Evolutionary conservation across 2,113 vertebrate species (phyloP).

Genomic region (Arizona elegans): DNA sequence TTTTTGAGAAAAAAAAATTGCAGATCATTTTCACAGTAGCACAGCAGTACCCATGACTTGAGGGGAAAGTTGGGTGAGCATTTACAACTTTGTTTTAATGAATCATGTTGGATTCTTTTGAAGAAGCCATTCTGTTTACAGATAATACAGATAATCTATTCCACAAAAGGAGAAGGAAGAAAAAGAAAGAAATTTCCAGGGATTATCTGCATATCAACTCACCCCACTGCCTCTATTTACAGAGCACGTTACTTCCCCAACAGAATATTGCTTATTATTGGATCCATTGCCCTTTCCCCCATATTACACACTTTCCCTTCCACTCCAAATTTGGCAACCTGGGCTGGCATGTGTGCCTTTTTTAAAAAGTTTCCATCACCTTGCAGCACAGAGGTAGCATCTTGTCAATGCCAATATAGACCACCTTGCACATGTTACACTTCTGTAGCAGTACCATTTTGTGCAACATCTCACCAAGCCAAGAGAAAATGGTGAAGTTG

Average conservation of each 20-base stretch:
- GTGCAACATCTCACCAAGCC: neutral
- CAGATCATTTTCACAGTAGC: neutral
- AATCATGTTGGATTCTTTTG: neutral
- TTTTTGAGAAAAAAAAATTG: neutral
- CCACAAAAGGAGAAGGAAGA: neutral
- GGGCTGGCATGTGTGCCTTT: neutral
- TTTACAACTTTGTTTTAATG: neutral
- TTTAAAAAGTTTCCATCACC: neutral
- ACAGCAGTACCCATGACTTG: neutral
- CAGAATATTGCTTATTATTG: neutral
- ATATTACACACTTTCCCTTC: neutral
- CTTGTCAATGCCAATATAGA: neutral
- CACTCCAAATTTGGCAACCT: neutral
- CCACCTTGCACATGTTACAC: neutral
- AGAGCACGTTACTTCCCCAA: neutral
- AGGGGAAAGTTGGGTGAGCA: neutral
- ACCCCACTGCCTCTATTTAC: neutral
- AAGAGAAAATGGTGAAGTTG: neutral
- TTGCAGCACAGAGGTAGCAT: neutral
- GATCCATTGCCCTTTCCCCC: neutral
- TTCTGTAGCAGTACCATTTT: neutral
- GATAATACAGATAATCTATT: neutral
- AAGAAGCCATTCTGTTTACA: neutral
- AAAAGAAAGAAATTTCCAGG: neutral
- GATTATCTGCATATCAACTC: neutral